Percentiles rank a stretch among this genome's conserved stretches.
These are phyloP conservation scores for Myoxocephalus aenaeus DNA, from an alignment of 2,797 vertebrate genomes.

Conservation along the genomic window DNA sequence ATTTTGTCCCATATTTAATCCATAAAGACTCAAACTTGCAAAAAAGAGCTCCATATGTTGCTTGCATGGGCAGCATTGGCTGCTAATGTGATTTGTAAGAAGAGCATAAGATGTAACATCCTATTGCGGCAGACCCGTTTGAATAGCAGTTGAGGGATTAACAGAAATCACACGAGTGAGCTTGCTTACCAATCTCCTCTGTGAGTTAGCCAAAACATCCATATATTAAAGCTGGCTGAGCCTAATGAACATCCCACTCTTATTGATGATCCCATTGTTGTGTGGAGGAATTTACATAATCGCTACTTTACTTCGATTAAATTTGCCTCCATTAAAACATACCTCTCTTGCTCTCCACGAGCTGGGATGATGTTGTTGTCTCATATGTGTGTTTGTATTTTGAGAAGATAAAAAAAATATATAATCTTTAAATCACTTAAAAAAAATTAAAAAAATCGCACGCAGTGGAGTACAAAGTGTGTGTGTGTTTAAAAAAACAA, in stretches of 20 bases:
- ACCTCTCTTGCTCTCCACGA: slow-evolving; percentile 47
- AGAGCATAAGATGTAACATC: slow-evolving; percentile 63
- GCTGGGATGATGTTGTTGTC: slow-evolving; percentile 38
- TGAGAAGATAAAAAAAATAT: slow-evolving; percentile 8
- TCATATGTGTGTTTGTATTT: slow-evolving; percentile 49
- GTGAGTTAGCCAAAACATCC: slow-evolving; percentile 73
- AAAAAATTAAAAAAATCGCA: slow-evolving; percentile 45
- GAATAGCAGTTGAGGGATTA: slow-evolving; percentile 68
- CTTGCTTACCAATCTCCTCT: slow-evolving; percentile 74
- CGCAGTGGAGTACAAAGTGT: slow-evolving; percentile 41
- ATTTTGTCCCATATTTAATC: slow-evolving; percentile 12
- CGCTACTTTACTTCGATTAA: slow-evolving; percentile 76
- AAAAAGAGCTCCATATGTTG: background rate
- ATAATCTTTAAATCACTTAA: slow-evolving; percentile 37
- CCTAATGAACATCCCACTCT: slow-evolving; percentile 81
- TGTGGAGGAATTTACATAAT: slow-evolving; percentile 81
- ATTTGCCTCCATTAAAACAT: slow-evolving; percentile 75
- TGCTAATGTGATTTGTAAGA: slow-evolving; percentile 66
- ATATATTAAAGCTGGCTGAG: slow-evolving; percentile 79
- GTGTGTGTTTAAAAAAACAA: background rate
- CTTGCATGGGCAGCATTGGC: slow-evolving; percentile 21
- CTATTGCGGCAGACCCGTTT: slow-evolving; percentile 66
- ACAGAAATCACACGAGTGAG: slow-evolving; percentile 71
- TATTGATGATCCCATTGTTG: slow-evolving; percentile 83
- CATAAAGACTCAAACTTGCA: slow-evolving; percentile 18